Percentiles rank a stretch among this genome's conserved stretches.
phyloP scores from a whole-genome alignment of 2,113 vertebrate species.

The Ceyx margarethae region DNA sequence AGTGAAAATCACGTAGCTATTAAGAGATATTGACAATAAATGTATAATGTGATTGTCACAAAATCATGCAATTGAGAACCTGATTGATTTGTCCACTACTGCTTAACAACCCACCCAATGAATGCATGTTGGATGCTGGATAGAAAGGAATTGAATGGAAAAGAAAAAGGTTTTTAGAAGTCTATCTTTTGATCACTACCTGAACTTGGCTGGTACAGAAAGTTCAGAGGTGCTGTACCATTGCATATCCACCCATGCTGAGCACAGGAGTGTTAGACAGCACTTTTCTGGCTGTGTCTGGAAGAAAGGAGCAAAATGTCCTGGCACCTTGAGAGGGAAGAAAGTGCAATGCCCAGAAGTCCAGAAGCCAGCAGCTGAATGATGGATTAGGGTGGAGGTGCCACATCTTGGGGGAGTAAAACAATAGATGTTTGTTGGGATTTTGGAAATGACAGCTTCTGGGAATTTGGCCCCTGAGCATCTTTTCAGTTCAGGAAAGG shows the following conservation, averaged over 20 bases:
- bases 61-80: neutral
- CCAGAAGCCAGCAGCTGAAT: neutral
- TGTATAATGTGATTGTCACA: neutral
- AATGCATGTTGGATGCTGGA: neutral
- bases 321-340: neutral
- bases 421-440: neutral
- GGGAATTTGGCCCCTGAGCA: neutral
- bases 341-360: neutral
- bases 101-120: neutral
- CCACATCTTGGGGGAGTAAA: neutral
- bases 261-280: neutral
- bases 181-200: neutral
- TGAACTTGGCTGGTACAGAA: neutral
- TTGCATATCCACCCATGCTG: fast-evolving
- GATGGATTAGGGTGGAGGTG: neutral
- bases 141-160: neutral
- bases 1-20: neutral
- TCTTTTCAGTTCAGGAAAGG: neutral
- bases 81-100: neutral
- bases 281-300: neutral
- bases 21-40: neutral
- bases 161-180: neutral
- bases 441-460: neutral
- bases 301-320: neutral
- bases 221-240: fast-evolving